Evolutionary conservation across 2,797 vertebrate species (phyloP), one percentile per base, ranked within the genome.

Genomic region (Dromococcyx pavoninus): DNA sequence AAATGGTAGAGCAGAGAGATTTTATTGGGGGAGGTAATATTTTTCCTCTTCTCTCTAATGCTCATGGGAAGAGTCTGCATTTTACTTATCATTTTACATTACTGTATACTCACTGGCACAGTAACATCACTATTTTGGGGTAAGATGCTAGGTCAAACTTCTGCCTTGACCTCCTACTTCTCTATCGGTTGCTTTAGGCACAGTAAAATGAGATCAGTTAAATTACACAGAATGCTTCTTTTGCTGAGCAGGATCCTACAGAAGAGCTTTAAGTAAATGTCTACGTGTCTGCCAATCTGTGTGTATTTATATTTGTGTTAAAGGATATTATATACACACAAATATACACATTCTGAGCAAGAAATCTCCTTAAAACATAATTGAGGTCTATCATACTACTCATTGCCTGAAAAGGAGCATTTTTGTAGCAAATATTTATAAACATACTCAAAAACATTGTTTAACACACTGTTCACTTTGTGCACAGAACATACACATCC

Each of bases 281-380:
- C 23, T 60, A 1, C 14, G 3, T 48, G 7, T 18, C 41, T 48
- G 67, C 5, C 86, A 37, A 43, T 16, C 39, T 23, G 6, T 18
- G 46, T 19, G 5, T 12, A 23, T 2, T 1, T 1, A 12, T 17
- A 7, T 11, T 12, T 37, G 3, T n/a, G 17, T 39, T 57, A 67
- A 66, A 58, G 80, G 44, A 18, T 7, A 32, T 25, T 33, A 33
- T 5, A 65, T 23, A 53, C 18, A 54, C 6, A 56, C 8, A 62
- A 12, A 15, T 33, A 15, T 33, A 39, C 10, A n/a, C 21, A 32
- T 50, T 64, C 23, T 60, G 3, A 54, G 18, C 12, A 62, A 65
- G 28, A 73, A 51, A n/a, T n/a, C 23, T 41, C 41, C 21, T 75
- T 44, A 43, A 23, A 53, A 66, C 8, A 21, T 18, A 35, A 48